phyloP scores from a whole-genome alignment of 1,140 invertebrate species.

The Diorhabda sublineata region DNA sequence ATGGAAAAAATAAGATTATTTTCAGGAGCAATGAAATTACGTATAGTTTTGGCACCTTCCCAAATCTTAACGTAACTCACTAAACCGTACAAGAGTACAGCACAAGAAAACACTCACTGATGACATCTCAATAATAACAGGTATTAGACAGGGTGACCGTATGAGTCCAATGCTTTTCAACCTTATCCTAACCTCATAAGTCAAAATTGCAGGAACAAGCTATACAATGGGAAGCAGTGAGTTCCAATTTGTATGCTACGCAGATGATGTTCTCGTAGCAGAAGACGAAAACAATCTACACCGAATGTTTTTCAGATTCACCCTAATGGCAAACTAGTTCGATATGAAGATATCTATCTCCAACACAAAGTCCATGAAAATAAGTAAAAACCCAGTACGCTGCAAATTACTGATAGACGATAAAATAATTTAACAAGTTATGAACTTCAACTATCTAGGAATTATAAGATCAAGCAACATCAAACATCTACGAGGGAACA shows the following conservation, averaged over 20 bases:
- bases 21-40: too few relatives aligned
- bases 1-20: too few relatives aligned
- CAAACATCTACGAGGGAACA: not conserved
- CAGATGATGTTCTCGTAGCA: not conserved
- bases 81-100: too few relatives aligned
- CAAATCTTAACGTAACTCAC: too few relatives aligned
- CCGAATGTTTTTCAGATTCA: not conserved
- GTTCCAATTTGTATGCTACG: not conserved
- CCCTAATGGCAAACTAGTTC: too few relatives aligned
- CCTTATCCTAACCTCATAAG: too few relatives aligned
- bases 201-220: too few relatives aligned
- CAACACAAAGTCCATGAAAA: not conserved
- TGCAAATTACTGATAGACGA: not conserved
- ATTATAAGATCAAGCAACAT: not conserved
- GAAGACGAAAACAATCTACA: not conserved
- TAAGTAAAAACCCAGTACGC: not conserved
- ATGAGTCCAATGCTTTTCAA: not conserved
- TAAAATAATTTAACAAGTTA: not conserved
- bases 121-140: too few relatives aligned
- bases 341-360: too few relatives aligned
- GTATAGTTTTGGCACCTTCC: too few relatives aligned
- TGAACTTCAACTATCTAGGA: not conserved
- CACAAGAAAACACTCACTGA: too few relatives aligned
- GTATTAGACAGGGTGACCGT: not conserved
- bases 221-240: not conserved